phyloP scores from a whole-genome alignment of 1,140 invertebrate genomes.

The Trichonephila clavipes region DNA sequence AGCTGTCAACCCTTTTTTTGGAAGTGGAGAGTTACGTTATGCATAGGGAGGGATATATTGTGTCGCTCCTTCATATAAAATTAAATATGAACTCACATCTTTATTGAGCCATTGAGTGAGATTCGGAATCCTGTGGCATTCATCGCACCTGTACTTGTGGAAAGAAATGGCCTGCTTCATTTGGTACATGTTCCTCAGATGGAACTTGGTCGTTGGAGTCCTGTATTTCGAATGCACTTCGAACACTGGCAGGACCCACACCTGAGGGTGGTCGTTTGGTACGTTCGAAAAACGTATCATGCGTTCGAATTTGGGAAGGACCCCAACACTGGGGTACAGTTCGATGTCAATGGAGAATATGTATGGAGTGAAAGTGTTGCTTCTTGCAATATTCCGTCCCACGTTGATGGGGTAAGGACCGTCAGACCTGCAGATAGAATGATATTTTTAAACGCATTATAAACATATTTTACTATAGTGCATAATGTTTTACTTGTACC shows the following conservation, averaged over 20 bases:
- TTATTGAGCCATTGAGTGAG: slow-evolving; percentile 80
- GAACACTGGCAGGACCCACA: slow-evolving; percentile 91
- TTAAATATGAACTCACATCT: not conserved
- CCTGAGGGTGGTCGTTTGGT: slow-evolving; percentile 78
- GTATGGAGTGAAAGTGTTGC: slow-evolving; percentile 78
- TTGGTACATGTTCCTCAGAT: slow-evolving; percentile 83
- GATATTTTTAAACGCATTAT: not conserved
- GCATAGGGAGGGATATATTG: too few species aligned
- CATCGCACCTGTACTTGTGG: slow-evolving; percentile 92
- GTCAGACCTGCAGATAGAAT: slow-evolving; percentile 23
- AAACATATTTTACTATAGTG: too few species aligned
- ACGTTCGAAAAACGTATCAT: slow-evolving; percentile 4
- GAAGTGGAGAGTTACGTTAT: too few species aligned
- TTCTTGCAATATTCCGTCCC: slow-evolving; percentile 79
- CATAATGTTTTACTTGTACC: too few species aligned
- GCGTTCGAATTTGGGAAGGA: slow-evolving; percentile 76
- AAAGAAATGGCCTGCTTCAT: slow-evolving; percentile 89
- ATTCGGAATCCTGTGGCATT: slow-evolving; percentile 92
- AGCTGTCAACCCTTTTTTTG: too few species aligned
- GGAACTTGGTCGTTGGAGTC: slow-evolving; percentile 87
- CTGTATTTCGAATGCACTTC: slow-evolving; percentile 87
- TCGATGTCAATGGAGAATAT: slow-evolving; percentile 79
- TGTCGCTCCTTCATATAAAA: too few species aligned
- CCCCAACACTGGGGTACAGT: slow-evolving; percentile 78
- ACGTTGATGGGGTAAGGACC: slow-evolving; percentile 80